A percentile compares a stretch with the other conserved stretches of the same genome.
Conservation (phyloP, 2,113 vertebrate genomes). For the Vicugna pacos region DNA sequence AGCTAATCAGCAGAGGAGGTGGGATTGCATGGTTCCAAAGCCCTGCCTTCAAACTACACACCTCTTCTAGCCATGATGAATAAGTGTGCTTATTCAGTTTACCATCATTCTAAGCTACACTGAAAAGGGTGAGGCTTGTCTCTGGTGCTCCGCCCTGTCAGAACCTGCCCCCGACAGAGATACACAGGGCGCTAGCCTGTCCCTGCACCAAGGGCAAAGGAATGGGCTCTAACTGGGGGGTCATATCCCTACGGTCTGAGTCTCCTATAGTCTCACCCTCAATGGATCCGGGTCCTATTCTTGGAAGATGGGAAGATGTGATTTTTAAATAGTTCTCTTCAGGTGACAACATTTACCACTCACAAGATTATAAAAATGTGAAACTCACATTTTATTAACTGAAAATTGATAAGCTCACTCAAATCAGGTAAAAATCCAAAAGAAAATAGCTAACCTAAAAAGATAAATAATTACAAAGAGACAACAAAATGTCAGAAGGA, state of each 20-base stretch:
- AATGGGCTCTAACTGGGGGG: neutral
- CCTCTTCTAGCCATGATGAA: neutral
- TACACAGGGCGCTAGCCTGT: neutral
- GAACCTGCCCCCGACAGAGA: neutral
- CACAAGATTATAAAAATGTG: neutral
- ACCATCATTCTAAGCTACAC: neutral
- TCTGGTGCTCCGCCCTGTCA: neutral
- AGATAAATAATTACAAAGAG: neutral
- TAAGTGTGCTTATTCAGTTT: neutral
- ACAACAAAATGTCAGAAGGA: conserved; percentile 3
- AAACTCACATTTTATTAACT: neutral
- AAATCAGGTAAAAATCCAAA: conserved; percentile 35
- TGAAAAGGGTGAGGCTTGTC: neutral
- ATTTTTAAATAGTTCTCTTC: neutral
- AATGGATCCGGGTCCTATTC: neutral
- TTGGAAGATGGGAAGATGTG: neutral
- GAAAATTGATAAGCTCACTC: neutral
- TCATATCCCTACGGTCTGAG: neutral
- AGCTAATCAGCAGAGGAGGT: neutral
- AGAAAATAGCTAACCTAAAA: conserved; percentile 16
- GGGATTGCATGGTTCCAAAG: neutral
- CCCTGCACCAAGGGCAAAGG: neutral
- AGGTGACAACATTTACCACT: neutral
- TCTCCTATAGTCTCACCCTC: too few relatives aligned
- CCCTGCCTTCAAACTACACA: neutral